Evolutionary conservation across 2,797 vertebrate species (phyloP).

Genomic region (Gallinago solitaria): DNA sequence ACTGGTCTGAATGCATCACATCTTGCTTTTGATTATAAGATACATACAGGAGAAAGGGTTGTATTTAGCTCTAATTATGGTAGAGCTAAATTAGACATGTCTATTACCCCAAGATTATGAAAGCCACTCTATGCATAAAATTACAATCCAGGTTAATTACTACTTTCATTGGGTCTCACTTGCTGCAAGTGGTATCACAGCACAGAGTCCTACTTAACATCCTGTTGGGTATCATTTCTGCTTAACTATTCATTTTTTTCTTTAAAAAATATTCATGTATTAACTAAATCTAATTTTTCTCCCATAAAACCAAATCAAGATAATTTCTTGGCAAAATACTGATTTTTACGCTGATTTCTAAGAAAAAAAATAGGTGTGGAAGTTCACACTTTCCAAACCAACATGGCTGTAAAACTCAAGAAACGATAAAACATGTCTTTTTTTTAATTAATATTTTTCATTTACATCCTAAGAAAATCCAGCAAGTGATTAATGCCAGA

Average conservation of each 20-base stretch:
- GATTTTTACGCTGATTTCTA: background rate
- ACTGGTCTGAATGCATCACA: background rate
- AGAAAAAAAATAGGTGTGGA: background rate
- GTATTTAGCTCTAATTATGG: slow-evolving; percentile 16
- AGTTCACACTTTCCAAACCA: background rate
- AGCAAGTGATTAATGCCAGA: background rate
- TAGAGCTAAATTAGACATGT: background rate
- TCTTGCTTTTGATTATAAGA: background rate
- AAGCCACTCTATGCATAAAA: background rate
- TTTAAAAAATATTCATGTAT: background rate
- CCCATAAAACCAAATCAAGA: background rate
- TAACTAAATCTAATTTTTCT: background rate
- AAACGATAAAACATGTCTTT: background rate
- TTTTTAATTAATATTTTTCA: background rate
- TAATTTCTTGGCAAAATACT: background rate
- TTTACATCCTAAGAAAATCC: background rate
- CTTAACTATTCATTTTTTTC: background rate
- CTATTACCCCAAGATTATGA: slow-evolving; percentile 14
- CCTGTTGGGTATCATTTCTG: background rate
- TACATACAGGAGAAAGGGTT: background rate
- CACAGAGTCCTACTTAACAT: background rate
- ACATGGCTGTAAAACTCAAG: background rate
- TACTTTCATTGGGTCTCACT: background rate
- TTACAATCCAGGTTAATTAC: slow-evolving; percentile 29
- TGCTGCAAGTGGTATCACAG: background rate